These are phyloP conservation scores for Masticophis lateralis DNA, from an alignment of 2,797 vertebrate genomes.

Conservation along the genomic window DNA sequence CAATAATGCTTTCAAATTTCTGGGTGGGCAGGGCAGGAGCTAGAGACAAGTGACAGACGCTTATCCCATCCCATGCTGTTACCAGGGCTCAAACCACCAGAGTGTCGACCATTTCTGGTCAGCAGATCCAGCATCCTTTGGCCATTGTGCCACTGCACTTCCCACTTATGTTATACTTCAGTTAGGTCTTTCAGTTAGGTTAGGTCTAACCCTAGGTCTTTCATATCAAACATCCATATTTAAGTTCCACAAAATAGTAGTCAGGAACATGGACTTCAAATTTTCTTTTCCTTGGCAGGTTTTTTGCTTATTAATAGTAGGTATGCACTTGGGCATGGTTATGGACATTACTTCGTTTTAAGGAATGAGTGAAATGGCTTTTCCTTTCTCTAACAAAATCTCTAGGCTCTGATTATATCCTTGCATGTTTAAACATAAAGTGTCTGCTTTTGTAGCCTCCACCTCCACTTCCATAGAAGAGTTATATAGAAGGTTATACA, in stretches of 20 bases:
- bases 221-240: not conserved
- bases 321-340: too few relatives aligned
- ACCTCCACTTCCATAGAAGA: not conserved
- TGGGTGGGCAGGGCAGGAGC: not conserved
- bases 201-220: not conserved
- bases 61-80: not conserved
- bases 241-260: not conserved
- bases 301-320: not conserved
- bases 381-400: not conserved
- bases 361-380: not conserved
- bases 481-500: not conserved
- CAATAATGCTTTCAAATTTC: not conserved
- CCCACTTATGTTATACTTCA: constrained; percentile 20
- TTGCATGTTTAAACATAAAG: not conserved
- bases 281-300: not conserved
- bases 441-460: not conserved
- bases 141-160: not conserved
- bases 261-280: not conserved
- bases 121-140: not conserved
- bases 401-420: not conserved
- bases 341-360: not conserved
- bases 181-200: too few relatives aligned
- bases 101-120: not conserved
- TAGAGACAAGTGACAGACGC: not conserved
- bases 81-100: not conserved